These are phyloP conservation scores for Platichthys stellatus DNA, from an alignment of 2,113 vertebrate genomes.

Conservation along the genomic window DNA sequence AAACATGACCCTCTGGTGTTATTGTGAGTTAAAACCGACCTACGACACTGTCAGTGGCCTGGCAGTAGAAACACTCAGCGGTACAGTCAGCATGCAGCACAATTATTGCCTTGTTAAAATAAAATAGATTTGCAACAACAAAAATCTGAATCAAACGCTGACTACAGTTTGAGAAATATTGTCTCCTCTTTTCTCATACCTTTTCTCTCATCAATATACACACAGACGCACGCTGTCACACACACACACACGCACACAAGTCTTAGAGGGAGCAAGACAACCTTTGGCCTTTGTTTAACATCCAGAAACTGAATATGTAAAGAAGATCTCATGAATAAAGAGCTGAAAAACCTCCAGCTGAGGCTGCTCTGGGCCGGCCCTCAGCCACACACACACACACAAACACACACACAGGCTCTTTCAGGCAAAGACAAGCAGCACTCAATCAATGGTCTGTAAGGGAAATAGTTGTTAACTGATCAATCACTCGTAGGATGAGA, in stretches of 20 bases:
- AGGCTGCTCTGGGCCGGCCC: constrained; percentile 69
- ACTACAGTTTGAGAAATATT: not conserved
- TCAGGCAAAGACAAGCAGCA: constrained; percentile 60
- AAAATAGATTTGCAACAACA: too few relatives aligned
- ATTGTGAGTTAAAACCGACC: too few relatives aligned
- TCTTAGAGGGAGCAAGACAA: constrained; percentile 58
- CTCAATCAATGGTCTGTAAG: constrained; percentile 71
- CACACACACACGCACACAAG: constrained; percentile 35
- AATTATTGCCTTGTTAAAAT: too few relatives aligned
- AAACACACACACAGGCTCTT: constrained; percentile 41
- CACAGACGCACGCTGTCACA: not conserved
- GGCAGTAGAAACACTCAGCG: too few relatives aligned
- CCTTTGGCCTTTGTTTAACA: constrained; percentile 76
- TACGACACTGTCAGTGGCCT: too few relatives aligned
- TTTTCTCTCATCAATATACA: not conserved
- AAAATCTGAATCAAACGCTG: too few relatives aligned
- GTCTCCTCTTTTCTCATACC: constrained; percentile 6
- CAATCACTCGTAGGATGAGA: constrained; percentile 69
- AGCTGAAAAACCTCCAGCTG: constrained; percentile 79
- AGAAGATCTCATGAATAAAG: constrained; percentile 81
- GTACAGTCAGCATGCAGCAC: too few relatives aligned
- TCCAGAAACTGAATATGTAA: constrained; percentile 84
- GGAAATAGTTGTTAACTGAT: constrained; percentile 74
- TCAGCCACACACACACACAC: constrained; percentile 44
- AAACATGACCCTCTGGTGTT: too few relatives aligned